Conservation (phyloP, 2,113 vertebrate genomes). For the Oncorhynchus gorbuscha region DNA sequence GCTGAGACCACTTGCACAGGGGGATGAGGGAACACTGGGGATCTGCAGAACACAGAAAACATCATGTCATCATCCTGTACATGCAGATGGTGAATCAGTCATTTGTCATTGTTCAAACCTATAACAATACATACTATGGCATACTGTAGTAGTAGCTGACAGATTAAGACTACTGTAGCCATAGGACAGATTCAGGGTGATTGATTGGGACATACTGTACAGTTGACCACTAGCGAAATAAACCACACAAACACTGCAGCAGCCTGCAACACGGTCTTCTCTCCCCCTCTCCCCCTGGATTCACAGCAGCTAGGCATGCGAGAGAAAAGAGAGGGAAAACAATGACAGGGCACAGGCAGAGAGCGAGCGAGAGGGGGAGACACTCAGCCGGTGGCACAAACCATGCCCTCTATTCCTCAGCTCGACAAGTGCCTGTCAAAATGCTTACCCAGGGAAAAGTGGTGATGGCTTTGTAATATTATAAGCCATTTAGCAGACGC, state of each 20-base stretch:
- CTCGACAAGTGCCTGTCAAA: constrained; percentile 11
- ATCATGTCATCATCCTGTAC: constrained; percentile 9
- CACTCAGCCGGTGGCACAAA: neutral
- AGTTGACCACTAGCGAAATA: no score
- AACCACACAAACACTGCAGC: neutral
- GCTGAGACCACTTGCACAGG: constrained; percentile 30
- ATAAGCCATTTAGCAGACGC: no score
- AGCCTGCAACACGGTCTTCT: neutral
- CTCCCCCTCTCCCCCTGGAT: no score
- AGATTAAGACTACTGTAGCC: no score
- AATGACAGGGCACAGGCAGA: no score
- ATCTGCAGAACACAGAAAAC: constrained; percentile 42
- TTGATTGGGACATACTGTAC: no score
- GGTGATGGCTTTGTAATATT: constrained; percentile 39
- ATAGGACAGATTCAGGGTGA: no score
- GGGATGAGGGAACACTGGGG: constrained; percentile 17
- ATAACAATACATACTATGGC: no score
- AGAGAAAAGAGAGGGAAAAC: no score
- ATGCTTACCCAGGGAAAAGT: constrained; percentile 31
- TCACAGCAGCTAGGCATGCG: no score
- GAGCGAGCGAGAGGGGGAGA: no score
- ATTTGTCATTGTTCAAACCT: neutral
- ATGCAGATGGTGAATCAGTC: neutral
- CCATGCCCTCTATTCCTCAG: constrained; percentile 5
- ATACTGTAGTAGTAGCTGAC: no score